Evolutionary conservation across 2,888 invertebrate species (phyloP).

Genomic region (Silvanus unidentatus): DNA sequence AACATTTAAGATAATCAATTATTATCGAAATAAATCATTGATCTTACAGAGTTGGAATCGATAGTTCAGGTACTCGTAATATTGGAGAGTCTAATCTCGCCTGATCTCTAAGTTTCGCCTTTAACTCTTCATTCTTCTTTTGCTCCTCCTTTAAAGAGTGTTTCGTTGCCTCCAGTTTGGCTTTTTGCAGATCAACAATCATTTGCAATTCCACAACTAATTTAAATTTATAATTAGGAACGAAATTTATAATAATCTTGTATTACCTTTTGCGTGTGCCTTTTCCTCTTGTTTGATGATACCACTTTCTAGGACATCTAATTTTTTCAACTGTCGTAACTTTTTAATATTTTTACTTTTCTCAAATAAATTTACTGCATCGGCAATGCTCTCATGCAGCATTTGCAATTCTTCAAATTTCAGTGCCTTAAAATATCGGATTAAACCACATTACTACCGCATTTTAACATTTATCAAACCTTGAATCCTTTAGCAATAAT

Average conservation of each 20-base stretch:
- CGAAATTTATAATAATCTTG: not conserved
- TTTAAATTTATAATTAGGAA: slow-evolving; percentile 4
- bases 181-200: too few species aligned
- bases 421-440: slow-evolving; percentile 43
- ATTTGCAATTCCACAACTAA: too few species aligned
- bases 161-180: too few species aligned
- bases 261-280: slow-evolving; percentile 48
- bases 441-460: too few species aligned
- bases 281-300: slow-evolving; percentile 48
- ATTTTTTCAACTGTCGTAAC: too few species aligned
- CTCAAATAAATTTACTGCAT: slow-evolving; percentile 31
- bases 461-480: too few species aligned
- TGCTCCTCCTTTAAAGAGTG: too few species aligned
- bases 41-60: not conserved
- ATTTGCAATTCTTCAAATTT: slow-evolving; percentile 52
- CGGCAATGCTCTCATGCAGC: slow-evolving; percentile 51
- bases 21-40: slow-evolving; percentile 2
- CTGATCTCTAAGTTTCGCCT: too few species aligned
- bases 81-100: too few species aligned
- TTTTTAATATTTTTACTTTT: too few species aligned
- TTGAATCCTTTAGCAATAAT: slow-evolving; percentile 32
- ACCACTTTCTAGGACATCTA: slow-evolving; percentile 45
- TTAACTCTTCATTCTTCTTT: too few species aligned
- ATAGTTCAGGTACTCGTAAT: too few species aligned
- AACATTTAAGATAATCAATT: slow-evolving; percentile 1